A percentile compares a stretch with the other conserved stretches of the same genome.
These are phyloP conservation scores for Alaudala cheleensis DNA, from an alignment of 2,113 vertebrate species.

Conservation along the genomic window DNA sequence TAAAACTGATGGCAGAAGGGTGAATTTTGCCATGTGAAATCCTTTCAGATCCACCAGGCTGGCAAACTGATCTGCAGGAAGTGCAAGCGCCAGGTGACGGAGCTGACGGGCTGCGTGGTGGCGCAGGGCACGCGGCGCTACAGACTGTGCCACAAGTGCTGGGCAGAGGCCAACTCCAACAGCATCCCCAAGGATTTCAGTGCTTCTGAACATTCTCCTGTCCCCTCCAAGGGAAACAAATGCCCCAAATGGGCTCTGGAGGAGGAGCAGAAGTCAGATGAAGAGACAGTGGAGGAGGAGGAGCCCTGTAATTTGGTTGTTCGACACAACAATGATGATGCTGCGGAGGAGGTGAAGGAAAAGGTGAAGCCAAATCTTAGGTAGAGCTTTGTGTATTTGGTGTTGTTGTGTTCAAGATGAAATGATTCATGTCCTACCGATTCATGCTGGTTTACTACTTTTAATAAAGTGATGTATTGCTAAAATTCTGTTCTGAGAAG, in stretches of 20 bases:
- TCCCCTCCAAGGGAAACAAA: constrained; percentile 69
- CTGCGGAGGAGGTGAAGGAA: constrained; percentile 79
- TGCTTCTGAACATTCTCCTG: constrained; percentile 51
- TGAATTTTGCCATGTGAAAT: neutral
- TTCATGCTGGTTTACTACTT: neutral
- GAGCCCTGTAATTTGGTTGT: constrained; percentile 90
- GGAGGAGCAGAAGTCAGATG: constrained; percentile 82
- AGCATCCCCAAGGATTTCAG: constrained; percentile 76
- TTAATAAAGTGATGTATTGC: neutral
- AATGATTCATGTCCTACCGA: neutral
- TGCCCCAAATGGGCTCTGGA: constrained; percentile 71
- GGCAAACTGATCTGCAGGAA: constrained; percentile 95
- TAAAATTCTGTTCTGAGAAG: neutral
- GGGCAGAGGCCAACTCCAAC: constrained; percentile 84
- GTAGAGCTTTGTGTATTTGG: constrained; percentile 46
- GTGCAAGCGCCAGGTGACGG: constrained; percentile 90
- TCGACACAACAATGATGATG: constrained; percentile 80
- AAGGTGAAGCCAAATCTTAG: constrained; percentile 76
- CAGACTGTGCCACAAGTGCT: constrained; percentile 88
- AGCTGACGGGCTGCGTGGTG: constrained; percentile 89
- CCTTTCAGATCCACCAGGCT: constrained; percentile 90
- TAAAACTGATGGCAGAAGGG: fast-evolving
- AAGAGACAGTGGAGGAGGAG: constrained; percentile 86
- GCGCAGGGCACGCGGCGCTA: constrained; percentile 92
- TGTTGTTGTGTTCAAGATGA: neutral